A percentile compares a stretch with the other conserved stretches of the same genome.
These are phyloP conservation scores for Thalassoma bifasciatum DNA, from an alignment of 2,113 vertebrate genomes.

Conservation along the genomic window DNA sequence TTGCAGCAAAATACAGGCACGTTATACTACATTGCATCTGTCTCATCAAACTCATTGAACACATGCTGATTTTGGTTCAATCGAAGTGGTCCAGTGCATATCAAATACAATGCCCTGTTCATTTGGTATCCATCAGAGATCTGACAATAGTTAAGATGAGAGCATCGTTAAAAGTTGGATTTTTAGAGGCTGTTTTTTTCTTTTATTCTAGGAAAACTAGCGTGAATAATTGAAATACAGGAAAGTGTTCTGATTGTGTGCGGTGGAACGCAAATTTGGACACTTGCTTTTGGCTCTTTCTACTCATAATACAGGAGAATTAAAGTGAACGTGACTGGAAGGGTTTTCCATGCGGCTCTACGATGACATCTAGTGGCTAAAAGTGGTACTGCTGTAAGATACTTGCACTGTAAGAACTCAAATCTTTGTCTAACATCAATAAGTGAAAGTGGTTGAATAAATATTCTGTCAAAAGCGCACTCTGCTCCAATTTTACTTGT, in stretches of 20 bases:
- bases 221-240: conserved; percentile 23
- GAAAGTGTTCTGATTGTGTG: conserved; percentile 44
- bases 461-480: conserved; percentile 34
- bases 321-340: conserved; percentile 23
- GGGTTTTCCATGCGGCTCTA: conserved; percentile 20
- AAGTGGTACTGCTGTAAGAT: conserved; percentile 9
- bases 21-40: conserved; percentile 80
- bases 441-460: conserved; percentile 33
- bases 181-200: conserved; percentile 31
- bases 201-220: conserved; percentile 34
- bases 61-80: conserved; percentile 76
- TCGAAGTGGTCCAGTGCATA: conserved; percentile 71
- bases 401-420: conserved; percentile 19
- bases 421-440: conserved; percentile 17
- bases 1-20: conserved; percentile 82
- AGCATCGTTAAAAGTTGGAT: conserved; percentile 28
- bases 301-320: conserved; percentile 6
- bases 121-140: conserved; percentile 70
- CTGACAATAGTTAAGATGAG: conserved; percentile 48
- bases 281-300: background rate
- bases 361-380: conserved; percentile 53
- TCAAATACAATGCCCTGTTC: conserved; percentile 69
- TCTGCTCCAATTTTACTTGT: conserved; percentile 33
- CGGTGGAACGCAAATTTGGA: conserved; percentile 39
- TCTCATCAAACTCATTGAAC: conserved; percentile 73